A percentile compares a stretch with the other conserved stretches of the same genome.
Conservation (phyloP, 37 sponge, comb jelly and placozoan species). For the Ianthella basta region DNA sequence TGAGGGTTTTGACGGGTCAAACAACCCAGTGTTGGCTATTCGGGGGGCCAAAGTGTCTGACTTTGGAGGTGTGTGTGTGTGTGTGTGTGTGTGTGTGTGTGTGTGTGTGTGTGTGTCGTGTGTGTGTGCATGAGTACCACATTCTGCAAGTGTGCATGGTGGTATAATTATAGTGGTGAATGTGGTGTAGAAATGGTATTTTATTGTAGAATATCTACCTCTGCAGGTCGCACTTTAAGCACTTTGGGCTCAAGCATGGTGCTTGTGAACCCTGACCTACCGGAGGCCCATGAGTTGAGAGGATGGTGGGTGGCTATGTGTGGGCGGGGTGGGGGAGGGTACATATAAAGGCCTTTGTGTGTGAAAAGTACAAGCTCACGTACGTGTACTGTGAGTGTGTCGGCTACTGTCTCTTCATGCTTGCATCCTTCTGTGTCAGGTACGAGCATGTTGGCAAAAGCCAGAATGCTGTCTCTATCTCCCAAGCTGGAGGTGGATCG, state of each 20-base stretch:
- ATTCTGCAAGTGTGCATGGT: too few relatives aligned
- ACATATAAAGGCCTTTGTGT: too few relatives aligned
- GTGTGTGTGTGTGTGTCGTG: neutral
- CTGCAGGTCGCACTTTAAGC: conserved; percentile 55
- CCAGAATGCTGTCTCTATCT: conserved; percentile 59
- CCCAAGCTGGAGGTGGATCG: conserved; percentile 37
- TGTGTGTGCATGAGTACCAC: neutral
- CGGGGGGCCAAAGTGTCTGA: conserved; percentile 90
- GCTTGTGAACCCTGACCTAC: conserved; percentile 72
- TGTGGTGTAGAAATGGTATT: too few relatives aligned
- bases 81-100: neutral
- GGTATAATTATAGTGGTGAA: too few relatives aligned
- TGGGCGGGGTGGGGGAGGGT: neutral
- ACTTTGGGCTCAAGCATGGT: conserved; percentile 34
- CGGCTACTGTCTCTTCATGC: too few relatives aligned
- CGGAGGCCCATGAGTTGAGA: conserved; percentile 74
- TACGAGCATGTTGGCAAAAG: conserved; percentile 73
- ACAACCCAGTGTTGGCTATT: conserved; percentile 74
- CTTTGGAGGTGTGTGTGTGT: conserved; percentile 66
- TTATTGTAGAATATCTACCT: too few relatives aligned
- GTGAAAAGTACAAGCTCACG: too few relatives aligned
- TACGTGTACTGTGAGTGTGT: too few relatives aligned
- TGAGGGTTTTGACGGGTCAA: conserved; percentile 70
- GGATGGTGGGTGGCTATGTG: conserved; percentile 65
- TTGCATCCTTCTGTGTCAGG: conserved; percentile 21